phyloP scores from a whole-genome alignment of 2,888 invertebrate species.

The Nymphalis polychloros region DNA sequence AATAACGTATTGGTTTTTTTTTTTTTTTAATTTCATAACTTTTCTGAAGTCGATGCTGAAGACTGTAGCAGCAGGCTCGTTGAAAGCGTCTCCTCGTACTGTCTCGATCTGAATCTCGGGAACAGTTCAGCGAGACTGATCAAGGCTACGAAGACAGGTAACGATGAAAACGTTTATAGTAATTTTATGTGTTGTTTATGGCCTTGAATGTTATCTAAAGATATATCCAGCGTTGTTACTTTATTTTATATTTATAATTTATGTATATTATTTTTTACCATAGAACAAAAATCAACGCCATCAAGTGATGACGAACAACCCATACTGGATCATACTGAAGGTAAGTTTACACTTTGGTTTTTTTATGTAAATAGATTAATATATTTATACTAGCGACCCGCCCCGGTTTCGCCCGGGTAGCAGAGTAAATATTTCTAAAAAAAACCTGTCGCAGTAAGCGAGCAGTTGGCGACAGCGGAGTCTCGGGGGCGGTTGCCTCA shows the following conservation, averaged over 20 bases:
- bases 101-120: conserved; percentile 71
- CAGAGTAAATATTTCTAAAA: too few relatives aligned
- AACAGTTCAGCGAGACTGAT: conserved; percentile 72
- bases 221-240: background rate
- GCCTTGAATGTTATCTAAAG: background rate
- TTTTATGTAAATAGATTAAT: too few relatives aligned
- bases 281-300: conserved; percentile 62
- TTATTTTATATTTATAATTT: conserved; percentile 35
- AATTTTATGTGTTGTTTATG: background rate
- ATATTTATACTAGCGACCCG: too few relatives aligned
- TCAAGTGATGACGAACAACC: conserved; percentile 65
- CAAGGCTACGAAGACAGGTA: conserved; percentile 71
- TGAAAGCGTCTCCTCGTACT: conserved; percentile 82
- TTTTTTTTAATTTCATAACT: too few relatives aligned
- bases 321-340: conserved; percentile 61
- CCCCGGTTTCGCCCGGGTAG: too few relatives aligned
- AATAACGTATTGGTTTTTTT: too few relatives aligned
- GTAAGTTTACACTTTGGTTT: conserved; percentile 44
- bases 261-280: conserved; percentile 47
- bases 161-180: background rate
- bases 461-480: too few relatives aligned
- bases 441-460: too few relatives aligned
- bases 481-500: too few relatives aligned
- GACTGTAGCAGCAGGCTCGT: conserved; percentile 56
- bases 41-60: conserved; percentile 46